Evolutionary conservation across 35 echinoderm and acorn worm species (phyloP), one percentile per base, ranked within the genome.

Genomic region (Amphiura filiformis): DNA sequence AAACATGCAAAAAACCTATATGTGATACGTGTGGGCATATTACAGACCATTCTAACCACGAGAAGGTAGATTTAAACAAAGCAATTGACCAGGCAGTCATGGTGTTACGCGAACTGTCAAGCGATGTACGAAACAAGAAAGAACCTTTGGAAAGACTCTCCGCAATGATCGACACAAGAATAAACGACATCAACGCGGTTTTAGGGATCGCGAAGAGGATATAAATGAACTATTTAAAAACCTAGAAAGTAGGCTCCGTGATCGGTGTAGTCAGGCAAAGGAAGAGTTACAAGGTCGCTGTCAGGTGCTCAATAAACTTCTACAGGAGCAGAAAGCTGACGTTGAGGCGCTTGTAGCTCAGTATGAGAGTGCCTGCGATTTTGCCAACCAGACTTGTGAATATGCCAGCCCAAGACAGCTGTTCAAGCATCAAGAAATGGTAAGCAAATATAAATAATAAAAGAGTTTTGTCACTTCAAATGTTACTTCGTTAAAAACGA

Each of bases 251-350:
- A 65, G 56, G 30, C 76, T 91, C 1, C 75, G 77, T 26, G 37
- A 91, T 37, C 44, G 89, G 13, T 70, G 82, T n/a, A 36, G 44
- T 15, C 42, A 76, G 31, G 39, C 84, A 13, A 76, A 85, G 13
- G 76, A 57, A 75, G 70, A 70, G 13, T 38, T 84, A 38, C 40
- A 39, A 26, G 76, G 39, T 80, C 80, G 56, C 11, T 75, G 84
- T 39, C 26, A 32, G 7, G 75, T 57, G 37, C 83, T 91, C 61
- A 75, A 38, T 13, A 44, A 57, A 20, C 40, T 37, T 34, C 76
- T 91, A 1, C 84, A 85, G 31, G 64, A 85, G 20, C 89, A 91
- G 82, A 91, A 91, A 65, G 81, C 77, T 57, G 89, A 84, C 20
- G 82, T 82, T 26, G 82, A 91, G 70, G 84, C 89, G 15, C 28